Conservation (phyloP, 2,797 vertebrate genomes). For the Channallabes apus region DNA sequence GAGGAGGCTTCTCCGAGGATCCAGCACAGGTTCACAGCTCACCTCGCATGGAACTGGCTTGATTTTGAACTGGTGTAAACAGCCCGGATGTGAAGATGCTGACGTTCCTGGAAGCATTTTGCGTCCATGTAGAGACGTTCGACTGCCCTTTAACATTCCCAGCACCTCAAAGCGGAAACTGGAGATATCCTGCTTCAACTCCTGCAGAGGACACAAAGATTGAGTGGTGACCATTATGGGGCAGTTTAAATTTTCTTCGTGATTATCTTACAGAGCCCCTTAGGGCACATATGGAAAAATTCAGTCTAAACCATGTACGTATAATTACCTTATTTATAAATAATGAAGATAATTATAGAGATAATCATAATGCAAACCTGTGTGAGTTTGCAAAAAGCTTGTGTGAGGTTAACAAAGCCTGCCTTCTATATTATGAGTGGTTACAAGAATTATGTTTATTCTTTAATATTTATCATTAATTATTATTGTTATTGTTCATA, state of each 20-base stretch:
- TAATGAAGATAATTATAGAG: too few relatives aligned
- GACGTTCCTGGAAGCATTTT: constrained; percentile 70
- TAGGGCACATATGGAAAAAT: too few relatives aligned
- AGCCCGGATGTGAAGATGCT: constrained; percentile 47
- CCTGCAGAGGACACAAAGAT: constrained; percentile 68
- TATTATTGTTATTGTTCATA: too few relatives aligned
- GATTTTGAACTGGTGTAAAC: constrained; percentile 61
- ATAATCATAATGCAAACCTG: too few relatives aligned
- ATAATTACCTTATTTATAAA: too few relatives aligned
- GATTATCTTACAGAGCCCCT: background rate
- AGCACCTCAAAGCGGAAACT: constrained; percentile 97
- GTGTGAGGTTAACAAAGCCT: too few relatives aligned
- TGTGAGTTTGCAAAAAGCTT: too few relatives aligned
- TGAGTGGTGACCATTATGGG: background rate
- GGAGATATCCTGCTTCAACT: constrained; percentile 97
- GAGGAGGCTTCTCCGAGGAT: constrained; percentile 55
- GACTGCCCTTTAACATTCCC: constrained; percentile 85
- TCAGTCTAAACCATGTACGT: too few relatives aligned
- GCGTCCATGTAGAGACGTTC: constrained; percentile 60
- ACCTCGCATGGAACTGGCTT: constrained; percentile 74
- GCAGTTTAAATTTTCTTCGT: background rate
- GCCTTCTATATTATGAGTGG: too few relatives aligned
- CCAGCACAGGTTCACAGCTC: constrained; percentile 56
- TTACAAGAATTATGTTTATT: too few relatives aligned
- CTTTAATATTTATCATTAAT: too few relatives aligned